These are phyloP conservation scores for Oscheius sp. DNA, from an alignment of 2,888 invertebrate genomes.

Conservation along the genomic window DNA sequence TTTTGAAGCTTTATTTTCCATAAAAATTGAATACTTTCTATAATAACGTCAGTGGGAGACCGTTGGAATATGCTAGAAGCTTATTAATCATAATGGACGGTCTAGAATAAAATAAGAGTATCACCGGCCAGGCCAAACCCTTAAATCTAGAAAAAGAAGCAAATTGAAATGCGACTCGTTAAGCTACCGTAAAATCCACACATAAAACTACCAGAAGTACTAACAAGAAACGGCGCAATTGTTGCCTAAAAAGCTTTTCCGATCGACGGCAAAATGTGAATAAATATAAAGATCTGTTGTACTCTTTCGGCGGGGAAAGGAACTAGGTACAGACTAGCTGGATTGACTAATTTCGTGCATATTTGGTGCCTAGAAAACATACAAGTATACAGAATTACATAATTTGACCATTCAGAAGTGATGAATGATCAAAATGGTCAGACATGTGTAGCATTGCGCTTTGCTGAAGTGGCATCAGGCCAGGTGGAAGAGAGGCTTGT, in stretches of 20 bases:
- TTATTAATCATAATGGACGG: not conserved
- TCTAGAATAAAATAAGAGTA: not conserved
- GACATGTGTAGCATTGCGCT: not conserved
- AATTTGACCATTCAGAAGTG: not conserved
- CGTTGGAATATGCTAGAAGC: not conserved
- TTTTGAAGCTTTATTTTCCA: slow-evolving; percentile 9
- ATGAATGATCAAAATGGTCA: not conserved
- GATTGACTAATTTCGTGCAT: too few relatives aligned
- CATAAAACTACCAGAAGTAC: not conserved
- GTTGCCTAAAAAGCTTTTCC: not conserved
- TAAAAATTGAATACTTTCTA: not conserved
- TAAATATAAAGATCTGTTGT: not conserved
- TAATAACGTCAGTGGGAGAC: too few relatives aligned
- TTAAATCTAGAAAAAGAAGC: not conserved
- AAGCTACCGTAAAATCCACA: not conserved
- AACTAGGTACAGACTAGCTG: not conserved
- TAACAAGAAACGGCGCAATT: not conserved
- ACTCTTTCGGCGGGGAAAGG: slow-evolving; percentile 2
- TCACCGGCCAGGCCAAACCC: slow-evolving; percentile 14
- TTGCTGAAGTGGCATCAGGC: not conserved
- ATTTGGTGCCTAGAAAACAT: too few relatives aligned
- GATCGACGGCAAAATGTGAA: slow-evolving; percentile 6
- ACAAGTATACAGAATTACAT: slow-evolving; percentile 24
- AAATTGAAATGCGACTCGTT: slow-evolving; percentile 2
- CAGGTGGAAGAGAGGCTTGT: not conserved